phyloP scores from a whole-genome alignment of 2,797 vertebrate genomes.

The Semaprochilodus insignis region DNA sequence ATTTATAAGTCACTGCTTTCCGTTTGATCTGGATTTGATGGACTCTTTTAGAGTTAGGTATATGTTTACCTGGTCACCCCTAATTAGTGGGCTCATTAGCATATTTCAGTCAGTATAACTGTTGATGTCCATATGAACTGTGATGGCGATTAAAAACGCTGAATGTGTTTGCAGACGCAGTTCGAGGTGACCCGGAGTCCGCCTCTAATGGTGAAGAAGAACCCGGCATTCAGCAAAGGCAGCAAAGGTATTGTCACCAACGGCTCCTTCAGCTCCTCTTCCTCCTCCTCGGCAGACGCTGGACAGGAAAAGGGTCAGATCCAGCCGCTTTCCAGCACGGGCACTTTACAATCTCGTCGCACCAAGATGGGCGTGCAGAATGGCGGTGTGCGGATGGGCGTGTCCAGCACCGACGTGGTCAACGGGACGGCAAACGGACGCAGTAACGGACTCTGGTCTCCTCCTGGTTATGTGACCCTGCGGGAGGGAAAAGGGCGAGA shows the following conservation, averaged over 20 bases:
- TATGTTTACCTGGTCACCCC: too few relatives aligned
- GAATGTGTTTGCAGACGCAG: not conserved
- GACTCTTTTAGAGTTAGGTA: too few relatives aligned
- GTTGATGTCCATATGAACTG: too few relatives aligned
- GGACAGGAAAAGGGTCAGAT: slow-evolving; percentile 85
- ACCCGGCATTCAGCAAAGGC: slow-evolving; percentile 94
- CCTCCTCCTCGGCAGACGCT: slow-evolving; percentile 73
- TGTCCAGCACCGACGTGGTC: slow-evolving; percentile 82
- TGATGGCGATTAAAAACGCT: not conserved
- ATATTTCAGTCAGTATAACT: too few relatives aligned
- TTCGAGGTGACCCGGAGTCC: slow-evolving; percentile 84
- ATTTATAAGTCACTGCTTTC: too few relatives aligned
- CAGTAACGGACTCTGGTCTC: slow-evolving; percentile 79
- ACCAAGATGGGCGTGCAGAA: slow-evolving; percentile 94
- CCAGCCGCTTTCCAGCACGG: slow-evolving; percentile 77
- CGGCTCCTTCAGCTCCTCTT: slow-evolving; percentile 92
- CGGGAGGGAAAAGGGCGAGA: slow-evolving; percentile 87
- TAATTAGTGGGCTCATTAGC: too few relatives aligned
- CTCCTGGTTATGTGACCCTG: slow-evolving; percentile 88
- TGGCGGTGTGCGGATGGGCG: slow-evolving; percentile 84
- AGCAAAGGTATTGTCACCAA: slow-evolving; percentile 96
- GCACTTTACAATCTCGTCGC: slow-evolving; percentile 81
- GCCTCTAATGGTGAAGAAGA: slow-evolving; percentile 91
- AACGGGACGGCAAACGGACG: slow-evolving; percentile 77
- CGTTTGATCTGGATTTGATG: too few relatives aligned